These are phyloP conservation scores for Anser brachyrhynchus DNA, from an alignment of 2,113 vertebrate species.

Conservation along the genomic window DNA sequence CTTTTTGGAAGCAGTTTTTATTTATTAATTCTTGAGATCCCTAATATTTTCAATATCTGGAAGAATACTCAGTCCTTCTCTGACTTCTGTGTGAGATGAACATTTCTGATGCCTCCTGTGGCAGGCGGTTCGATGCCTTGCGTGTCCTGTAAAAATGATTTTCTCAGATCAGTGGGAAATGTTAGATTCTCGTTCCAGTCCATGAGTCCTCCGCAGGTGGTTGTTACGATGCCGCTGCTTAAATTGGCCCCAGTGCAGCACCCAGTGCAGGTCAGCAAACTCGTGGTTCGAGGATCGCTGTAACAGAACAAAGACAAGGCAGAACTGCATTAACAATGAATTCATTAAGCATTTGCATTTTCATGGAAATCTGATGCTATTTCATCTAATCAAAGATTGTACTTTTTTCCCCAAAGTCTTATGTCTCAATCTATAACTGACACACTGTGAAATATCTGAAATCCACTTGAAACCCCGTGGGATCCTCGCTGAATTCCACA, in stretches of 20 bases:
- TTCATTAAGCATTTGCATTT: conserved; percentile 45
- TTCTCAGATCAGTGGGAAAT: background rate
- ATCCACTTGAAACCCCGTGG: conserved; percentile 52
- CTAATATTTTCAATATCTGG: background rate
- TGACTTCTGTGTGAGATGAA: background rate
- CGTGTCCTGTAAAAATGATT: rapidly evolving
- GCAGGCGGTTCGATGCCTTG: background rate
- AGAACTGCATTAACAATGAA: background rate
- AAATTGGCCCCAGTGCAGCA: background rate
- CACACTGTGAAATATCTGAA: conserved; percentile 56
- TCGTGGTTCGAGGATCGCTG: background rate
- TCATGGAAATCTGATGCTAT: conserved; percentile 49
- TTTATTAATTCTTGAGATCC: background rate
- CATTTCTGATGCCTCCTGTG: background rate
- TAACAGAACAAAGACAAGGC: background rate
- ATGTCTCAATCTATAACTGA: conserved; percentile 60
- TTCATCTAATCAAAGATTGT: conserved; percentile 50
- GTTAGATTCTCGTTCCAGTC: rapidly evolving
- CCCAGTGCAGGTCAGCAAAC: background rate
- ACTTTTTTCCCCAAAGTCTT: conserved; percentile 31
- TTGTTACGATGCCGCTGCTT: background rate
- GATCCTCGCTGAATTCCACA: conserved; percentile 43
- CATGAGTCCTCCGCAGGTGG: background rate
- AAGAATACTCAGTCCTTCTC: background rate
- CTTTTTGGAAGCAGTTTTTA: background rate